These are phyloP conservation scores for Terrapene triunguis DNA, from an alignment of 2,113 vertebrate genomes.

Conservation along the genomic window DNA sequence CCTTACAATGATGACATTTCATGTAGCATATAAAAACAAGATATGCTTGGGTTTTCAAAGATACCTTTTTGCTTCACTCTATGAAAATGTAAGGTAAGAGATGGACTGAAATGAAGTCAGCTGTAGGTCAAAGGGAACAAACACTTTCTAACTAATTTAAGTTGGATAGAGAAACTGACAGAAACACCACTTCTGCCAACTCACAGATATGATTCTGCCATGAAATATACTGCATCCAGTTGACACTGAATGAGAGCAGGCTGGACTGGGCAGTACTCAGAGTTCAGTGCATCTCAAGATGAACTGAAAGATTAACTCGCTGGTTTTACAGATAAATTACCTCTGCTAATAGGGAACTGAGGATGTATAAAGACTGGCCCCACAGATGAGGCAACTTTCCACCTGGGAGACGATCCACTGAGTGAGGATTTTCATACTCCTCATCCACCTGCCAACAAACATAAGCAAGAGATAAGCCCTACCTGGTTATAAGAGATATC, in stretches of 20 bases:
- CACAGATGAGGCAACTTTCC: constrained; percentile 97
- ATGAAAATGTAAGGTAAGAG: background rate
- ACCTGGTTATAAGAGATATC: background rate
- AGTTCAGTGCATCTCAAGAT: background rate
- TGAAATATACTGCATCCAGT: background rate
- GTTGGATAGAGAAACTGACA: background rate
- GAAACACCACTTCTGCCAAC: background rate
- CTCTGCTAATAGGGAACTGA: constrained; percentile 92
- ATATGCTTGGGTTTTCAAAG: too few relatives aligned
- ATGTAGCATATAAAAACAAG: too few relatives aligned
- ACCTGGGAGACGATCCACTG: constrained; percentile 89
- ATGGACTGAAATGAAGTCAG: background rate
- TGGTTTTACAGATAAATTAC: constrained; percentile 72
- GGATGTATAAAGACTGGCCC: constrained; percentile 96
- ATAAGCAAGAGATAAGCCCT: constrained; percentile 39
- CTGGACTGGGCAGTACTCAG: background rate
- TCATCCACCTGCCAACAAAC: constrained; percentile 89
- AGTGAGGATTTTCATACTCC: constrained; percentile 92
- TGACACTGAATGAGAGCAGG: background rate
- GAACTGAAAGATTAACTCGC: background rate
- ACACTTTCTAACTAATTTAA: background rate
- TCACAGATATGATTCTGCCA: background rate
- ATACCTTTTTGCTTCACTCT: too few relatives aligned
- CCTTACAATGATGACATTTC: too few relatives aligned
- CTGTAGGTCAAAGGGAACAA: background rate